These are phyloP conservation scores for Patella vulgata DNA, from an alignment of 1,140 invertebrate genomes.

Conservation along the genomic window DNA sequence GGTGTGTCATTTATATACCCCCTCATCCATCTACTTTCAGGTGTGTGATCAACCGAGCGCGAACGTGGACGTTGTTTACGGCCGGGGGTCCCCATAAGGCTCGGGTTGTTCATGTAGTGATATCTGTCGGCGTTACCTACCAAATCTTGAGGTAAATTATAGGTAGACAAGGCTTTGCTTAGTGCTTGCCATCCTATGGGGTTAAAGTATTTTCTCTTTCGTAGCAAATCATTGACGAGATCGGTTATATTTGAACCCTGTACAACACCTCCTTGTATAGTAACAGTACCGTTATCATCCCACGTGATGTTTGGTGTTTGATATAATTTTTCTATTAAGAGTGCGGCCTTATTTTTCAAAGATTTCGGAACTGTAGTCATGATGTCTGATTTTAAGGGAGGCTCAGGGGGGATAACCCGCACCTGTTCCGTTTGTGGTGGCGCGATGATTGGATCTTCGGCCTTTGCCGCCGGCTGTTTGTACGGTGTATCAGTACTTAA, in stretches of 20 bases:
- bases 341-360: constrained; percentile 8
- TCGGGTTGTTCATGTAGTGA: too few relatives aligned
- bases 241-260: constrained; percentile 10
- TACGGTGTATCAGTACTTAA: too few relatives aligned
- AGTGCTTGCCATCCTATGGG: not conserved
- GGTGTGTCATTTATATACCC: too few relatives aligned
- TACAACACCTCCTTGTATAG: not conserved
- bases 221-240: constrained; percentile 3
- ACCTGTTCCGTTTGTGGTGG: too few relatives aligned
- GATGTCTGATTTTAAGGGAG: not conserved
- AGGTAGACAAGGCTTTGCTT: not conserved
- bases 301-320: not conserved
- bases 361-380: constrained; percentile 10
- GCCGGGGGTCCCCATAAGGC: too few relatives aligned
- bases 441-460: too few relatives aligned
- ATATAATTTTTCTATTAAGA: constrained; percentile 1
- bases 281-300: constrained; percentile 7
- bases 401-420: not conserved
- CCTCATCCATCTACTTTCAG: not conserved
- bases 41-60: not conserved
- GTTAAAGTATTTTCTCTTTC: constrained; percentile 2
- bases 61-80: constrained; percentile 4
- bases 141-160: constrained; percentile 4
- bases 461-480: too few relatives aligned
- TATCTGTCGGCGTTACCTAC: too few relatives aligned